Percentiles rank a stretch among this genome's conserved stretches.
phyloP scores from a whole-genome alignment of 1,140 invertebrate genomes.

The Diorhabda sublineata region DNA sequence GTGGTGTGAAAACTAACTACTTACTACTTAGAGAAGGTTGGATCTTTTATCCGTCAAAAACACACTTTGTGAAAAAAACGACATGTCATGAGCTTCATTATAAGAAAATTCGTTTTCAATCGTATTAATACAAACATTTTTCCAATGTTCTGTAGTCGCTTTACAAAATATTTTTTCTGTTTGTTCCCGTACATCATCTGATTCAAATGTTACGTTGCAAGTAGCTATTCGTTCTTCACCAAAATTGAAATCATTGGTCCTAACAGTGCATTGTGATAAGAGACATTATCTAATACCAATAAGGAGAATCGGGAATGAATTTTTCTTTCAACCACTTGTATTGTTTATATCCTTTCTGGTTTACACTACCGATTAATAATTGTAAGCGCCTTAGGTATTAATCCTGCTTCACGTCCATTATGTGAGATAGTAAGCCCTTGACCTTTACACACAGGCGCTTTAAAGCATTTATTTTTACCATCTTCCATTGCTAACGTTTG shows the following conservation, averaged over 20 bases:
- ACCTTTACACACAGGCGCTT: not conserved
- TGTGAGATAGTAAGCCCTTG: not conserved
- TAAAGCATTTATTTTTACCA: not conserved
- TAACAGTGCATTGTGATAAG: not conserved
- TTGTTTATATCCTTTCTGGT: not conserved
- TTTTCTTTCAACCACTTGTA: not conserved
- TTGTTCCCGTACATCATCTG: not conserved
- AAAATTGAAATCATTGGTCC: not conserved
- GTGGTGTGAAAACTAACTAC: too few species aligned
- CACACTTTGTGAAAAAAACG: too few species aligned
- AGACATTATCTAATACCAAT: not conserved
- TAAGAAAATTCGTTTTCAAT: too few species aligned
- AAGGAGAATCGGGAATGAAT: not conserved
- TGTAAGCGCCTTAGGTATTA: not conserved
- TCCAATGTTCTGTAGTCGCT: not conserved
- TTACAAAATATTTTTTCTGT: not conserved
- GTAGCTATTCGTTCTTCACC: not conserved
- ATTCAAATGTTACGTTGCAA: not conserved
- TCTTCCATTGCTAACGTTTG: not conserved
- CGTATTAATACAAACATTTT: not conserved
- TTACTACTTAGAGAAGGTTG: too few species aligned
- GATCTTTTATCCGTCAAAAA: too few species aligned
- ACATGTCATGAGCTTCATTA: too few species aligned
- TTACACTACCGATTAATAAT: not conserved
- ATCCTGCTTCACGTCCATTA: not conserved